These are phyloP conservation scores for Leptocoma aspasia DNA, from an alignment of 2,113 vertebrate species.

Conservation along the genomic window DNA sequence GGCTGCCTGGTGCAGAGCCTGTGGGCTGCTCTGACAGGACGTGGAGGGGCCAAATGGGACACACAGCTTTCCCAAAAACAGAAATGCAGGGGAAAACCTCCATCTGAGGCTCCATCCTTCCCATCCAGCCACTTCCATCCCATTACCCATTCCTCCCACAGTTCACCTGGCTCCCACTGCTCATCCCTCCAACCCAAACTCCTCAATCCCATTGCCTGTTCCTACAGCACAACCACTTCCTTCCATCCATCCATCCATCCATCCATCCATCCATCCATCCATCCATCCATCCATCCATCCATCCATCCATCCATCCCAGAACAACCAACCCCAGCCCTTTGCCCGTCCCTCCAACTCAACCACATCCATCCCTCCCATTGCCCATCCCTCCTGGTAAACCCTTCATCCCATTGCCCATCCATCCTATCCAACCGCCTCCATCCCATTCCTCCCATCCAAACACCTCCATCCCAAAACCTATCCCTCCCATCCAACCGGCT, in stretches of 20 bases:
- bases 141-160: accelerated
- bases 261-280: neutral
- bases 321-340: neutral
- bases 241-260: neutral
- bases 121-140: neutral
- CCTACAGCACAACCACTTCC: neutral
- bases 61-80: accelerated
- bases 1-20: neutral
- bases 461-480: too few species aligned
- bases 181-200: neutral
- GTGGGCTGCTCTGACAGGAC: neutral
- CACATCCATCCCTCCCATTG: neutral
- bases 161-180: neutral
- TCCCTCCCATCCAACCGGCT: too few species aligned
- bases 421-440: neutral
- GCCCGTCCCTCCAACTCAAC: neutral
- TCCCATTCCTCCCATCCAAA: neutral
- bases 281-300: neutral
- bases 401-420: neutral
- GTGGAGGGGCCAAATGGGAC: neutral
- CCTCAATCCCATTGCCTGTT: neutral
- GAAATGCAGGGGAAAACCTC: neutral
- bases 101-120: neutral
- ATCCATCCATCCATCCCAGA: neutral
- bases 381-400: neutral